Evolutionary conservation across 2,888 invertebrate genomes (phyloP), one percentile per base, ranked within the genome.

Genomic region (Abrostola triplasia): DNA sequence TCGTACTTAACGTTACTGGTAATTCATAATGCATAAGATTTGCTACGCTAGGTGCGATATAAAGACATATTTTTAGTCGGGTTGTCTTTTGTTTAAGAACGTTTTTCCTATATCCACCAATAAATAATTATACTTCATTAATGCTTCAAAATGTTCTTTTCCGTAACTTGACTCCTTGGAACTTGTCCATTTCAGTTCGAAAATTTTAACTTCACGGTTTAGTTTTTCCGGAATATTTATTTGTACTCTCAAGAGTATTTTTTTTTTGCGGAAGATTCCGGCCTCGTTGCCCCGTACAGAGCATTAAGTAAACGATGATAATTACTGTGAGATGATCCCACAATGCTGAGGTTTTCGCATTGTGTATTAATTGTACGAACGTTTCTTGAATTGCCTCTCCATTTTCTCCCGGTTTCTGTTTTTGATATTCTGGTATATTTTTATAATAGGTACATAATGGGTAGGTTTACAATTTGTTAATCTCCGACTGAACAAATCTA

Each of bases 271-370:
- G 13, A 47, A 47, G 9, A 1, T 24, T 24, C 50, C 42, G n/a
- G 42, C 36, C 50, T 58, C 59, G 55, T 37, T 11, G 59, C 64
- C 40, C 49, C 49, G 52, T 57, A 49, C 52, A 47, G 51, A 47
- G 48, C 64, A 64, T 71, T 71, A 64, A 74, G 64, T 67, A 67
- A 67, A 59, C 48, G 59, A 73, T 67, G 59, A 67, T 64, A 73
- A 73, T 73, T 76, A 73, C 66, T 62, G 57, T 64, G 58, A 64
- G 75, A 70, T 70, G 61, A 76, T 75, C 75, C 53, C 67, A 76
- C 73, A 76, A 67, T 70, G 70, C 61, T 59, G 66, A 54, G 48
- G 58, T 61, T 67, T 72, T 73, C 62, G 67, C 73, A 76, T 76
- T 76, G 76, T 75, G 48, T 63, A 53, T 59, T 66, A 69, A 73